A percentile compares a stretch with the other conserved stretches of the same genome.
These are phyloP conservation scores for Diarsia brunnea DNA, from an alignment of 2,888 invertebrate genomes.

Conservation along the genomic window DNA sequence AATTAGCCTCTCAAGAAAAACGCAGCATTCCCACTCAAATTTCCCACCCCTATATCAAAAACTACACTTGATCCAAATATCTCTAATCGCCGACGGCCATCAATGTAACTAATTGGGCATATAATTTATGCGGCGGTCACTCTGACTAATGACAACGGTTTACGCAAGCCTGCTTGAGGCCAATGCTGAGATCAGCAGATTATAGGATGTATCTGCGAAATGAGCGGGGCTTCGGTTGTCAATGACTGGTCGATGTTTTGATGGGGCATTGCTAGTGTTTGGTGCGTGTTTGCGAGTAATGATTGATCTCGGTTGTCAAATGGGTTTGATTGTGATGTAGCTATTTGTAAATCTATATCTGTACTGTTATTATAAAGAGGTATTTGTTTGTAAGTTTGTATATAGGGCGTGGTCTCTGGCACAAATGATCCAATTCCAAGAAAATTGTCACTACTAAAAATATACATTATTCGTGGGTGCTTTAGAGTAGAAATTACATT, in stretches of 20 bases:
- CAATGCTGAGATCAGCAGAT: slow-evolving; percentile 61
- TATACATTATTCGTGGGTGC: no score
- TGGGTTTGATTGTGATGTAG: background rate
- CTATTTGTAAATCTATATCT: no score
- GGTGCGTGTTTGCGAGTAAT: background rate
- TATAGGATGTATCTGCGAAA: slow-evolving; percentile 52
- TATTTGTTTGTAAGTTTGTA: no score
- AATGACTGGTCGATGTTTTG: slow-evolving; percentile 43
- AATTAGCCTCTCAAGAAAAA: slow-evolving; percentile 7
- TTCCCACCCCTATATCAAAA: slow-evolving; percentile 52
- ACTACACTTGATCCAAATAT: slow-evolving; percentile 75
- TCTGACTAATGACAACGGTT: slow-evolving; percentile 82
- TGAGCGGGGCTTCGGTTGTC: slow-evolving; percentile 12
- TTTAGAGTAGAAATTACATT: no score
- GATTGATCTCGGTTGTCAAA: background rate
- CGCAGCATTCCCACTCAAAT: slow-evolving; percentile 17
- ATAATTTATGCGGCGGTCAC: slow-evolving; percentile 84
- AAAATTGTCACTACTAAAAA: no score
- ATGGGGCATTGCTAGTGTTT: slow-evolving; percentile 32
- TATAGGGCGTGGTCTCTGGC: no score
- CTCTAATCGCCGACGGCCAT: slow-evolving; percentile 82
- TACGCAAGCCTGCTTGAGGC: slow-evolving; percentile 72
- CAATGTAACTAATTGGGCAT: slow-evolving; percentile 87
- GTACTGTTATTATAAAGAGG: no score
- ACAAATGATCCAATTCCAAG: no score